phyloP scores from a whole-genome alignment of 2,797 vertebrate genomes.

The Enteromius argenteus region DNA sequence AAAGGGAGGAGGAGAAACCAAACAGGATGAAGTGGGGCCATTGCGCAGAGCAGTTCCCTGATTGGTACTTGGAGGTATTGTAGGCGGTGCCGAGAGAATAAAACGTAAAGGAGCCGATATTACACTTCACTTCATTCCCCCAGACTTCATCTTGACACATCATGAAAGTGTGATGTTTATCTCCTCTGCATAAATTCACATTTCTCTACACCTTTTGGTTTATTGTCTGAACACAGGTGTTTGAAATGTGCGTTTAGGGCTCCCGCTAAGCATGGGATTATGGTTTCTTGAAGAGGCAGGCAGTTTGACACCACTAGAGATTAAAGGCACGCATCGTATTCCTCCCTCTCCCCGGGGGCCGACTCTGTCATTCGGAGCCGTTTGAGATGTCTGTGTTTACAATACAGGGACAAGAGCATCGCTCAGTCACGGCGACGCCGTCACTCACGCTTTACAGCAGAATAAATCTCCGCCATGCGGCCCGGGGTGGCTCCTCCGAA shows the following conservation, averaged over 20 bases:
- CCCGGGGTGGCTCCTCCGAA: slow-evolving; percentile 36
- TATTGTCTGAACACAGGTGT: slow-evolving; percentile 50
- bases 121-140: slow-evolving; percentile 18
- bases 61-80: slow-evolving; percentile 59
- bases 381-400: slow-evolving; percentile 53
- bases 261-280: slow-evolving; percentile 49
- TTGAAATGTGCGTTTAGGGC: slow-evolving; percentile 48
- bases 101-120: slow-evolving; percentile 8
- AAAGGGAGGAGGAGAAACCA: not conserved
- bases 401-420: slow-evolving; percentile 41
- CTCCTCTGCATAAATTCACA: slow-evolving; percentile 44
- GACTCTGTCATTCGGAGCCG: slow-evolving; percentile 39
- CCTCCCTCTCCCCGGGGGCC: slow-evolving; percentile 38
- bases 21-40: slow-evolving; percentile 32
- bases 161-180: slow-evolving; percentile 43
- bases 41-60: slow-evolving; percentile 40
- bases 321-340: slow-evolving; percentile 43
- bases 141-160: slow-evolving; percentile 32
- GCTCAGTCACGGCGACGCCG: slow-evolving; percentile 27
- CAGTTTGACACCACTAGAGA: slow-evolving; percentile 56
- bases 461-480: slow-evolving; percentile 44
- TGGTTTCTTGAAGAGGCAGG: slow-evolving; percentile 43
- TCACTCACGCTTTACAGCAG: slow-evolving; percentile 46
- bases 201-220: slow-evolving; percentile 35
- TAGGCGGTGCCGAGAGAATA: slow-evolving; percentile 16